Evolutionary conservation across 2,888 invertebrate genomes (phyloP).

Genomic region (Limnephilus marmoratus): DNA sequence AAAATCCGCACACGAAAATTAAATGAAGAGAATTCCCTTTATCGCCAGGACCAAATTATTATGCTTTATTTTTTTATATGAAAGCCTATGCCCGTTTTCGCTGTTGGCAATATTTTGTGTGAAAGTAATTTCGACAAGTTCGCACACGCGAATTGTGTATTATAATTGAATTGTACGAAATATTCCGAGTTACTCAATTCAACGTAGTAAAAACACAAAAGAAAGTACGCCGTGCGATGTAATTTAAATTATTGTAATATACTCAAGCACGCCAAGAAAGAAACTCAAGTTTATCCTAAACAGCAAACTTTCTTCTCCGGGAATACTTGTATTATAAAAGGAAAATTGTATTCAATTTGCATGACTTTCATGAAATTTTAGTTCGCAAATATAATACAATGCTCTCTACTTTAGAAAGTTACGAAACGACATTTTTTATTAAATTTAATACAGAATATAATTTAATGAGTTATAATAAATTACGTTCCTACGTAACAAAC

Average conservation of each 20-base stretch:
- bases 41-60: neutral
- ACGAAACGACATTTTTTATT: neutral
- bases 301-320: constrained; percentile 9
- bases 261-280: constrained; percentile 22
- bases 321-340: constrained; percentile 2
- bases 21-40: neutral
- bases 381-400: neutral
- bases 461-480: neutral
- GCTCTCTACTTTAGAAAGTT: neutral
- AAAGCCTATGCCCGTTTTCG: constrained; percentile 15
- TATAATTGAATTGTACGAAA: constrained; percentile 44
- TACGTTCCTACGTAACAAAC: neutral
- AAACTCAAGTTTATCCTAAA: neutral
- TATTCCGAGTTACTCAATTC: constrained; percentile 32
- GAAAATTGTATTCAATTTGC: constrained; percentile 2
- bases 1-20: neutral
- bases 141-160: constrained; percentile 42
- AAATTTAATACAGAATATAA: neutral
- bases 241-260: constrained; percentile 45
- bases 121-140: constrained; percentile 46
- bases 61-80: constrained; percentile 6
- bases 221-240: constrained; percentile 2
- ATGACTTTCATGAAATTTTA: constrained; percentile 2
- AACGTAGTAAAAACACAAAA: constrained; percentile 38
- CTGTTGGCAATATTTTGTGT: constrained; percentile 27